Base-by-base conservation (phyloP, 2,797 vertebrate genomes). In the Pseudomugil gertrudae region DNA sequence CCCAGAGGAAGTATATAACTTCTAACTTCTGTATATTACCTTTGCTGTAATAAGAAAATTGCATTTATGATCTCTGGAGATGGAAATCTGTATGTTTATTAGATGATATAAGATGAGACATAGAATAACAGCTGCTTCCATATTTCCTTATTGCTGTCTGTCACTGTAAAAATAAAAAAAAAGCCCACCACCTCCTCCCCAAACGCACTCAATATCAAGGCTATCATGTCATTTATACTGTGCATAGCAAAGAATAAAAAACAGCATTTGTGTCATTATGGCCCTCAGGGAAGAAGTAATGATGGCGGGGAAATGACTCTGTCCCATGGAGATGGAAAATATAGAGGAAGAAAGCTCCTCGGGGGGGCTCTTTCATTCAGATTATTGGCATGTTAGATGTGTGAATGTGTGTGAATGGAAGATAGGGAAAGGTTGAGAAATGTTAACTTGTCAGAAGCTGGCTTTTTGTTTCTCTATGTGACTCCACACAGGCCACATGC, bases 281-380 rank as follows among this genome's bases (percentile, higher is more conserved):
- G 2, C 66, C 87, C 76, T 67, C 24, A 10, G 87, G 88, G 71
- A 78, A 38, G 61, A 62, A 45, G 53, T 83, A 84, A 86, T 84
- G 84, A 85, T 85, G 32, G 76, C 83, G 58, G 36, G 59, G 63
- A 78, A 88, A 84, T 83, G 78, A 81, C 83, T 84, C 65, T 80
- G 69, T 81, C 71, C 80, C 66, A 48, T 66, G 4, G 66, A 73
- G 73, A 78, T 76, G 66, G 69, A 62, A 35, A 78, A 72, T 81
- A 72, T 76, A 83, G 58, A 74, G 65, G 75, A 74, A 68, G 71
- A 84, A 36, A 1, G n/a, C 68, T 71, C 80, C 13, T 17, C 7
- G 0, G 81, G 72, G n/a, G 80, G 66, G 57, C 8, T 19, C 63
- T 80, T 43, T 17, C 9, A 15, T 57, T 61, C 57, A 15, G 29